Percentiles rank a stretch among this genome's conserved stretches.
phyloP scores from a whole-genome alignment of 2,797 vertebrate species.

The Trachurus trachurus region DNA sequence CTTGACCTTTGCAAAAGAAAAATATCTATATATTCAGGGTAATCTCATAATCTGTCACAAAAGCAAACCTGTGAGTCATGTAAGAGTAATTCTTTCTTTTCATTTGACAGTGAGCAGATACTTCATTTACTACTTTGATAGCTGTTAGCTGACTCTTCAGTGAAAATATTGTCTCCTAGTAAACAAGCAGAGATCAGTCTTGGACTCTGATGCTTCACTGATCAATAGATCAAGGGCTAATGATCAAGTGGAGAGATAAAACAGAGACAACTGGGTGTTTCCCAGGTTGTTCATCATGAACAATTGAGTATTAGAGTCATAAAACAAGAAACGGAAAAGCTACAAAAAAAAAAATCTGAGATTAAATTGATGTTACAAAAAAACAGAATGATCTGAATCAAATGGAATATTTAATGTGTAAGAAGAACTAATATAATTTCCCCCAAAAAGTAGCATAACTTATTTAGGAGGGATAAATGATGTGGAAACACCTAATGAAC shows the following conservation, averaged over 20 bases:
- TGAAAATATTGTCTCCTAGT: conserved; percentile 1
- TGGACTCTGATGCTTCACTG: conserved; percentile 11
- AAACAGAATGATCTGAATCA: conserved; percentile 4
- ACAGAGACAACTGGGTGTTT: conserved; percentile 10
- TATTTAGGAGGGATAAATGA: conserved; percentile 75
- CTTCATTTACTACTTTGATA: conserved; percentile 22
- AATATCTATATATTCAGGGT: too few species aligned
- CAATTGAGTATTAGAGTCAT: background rate
- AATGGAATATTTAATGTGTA: conserved; percentile 36
- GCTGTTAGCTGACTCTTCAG: conserved; percentile 16
- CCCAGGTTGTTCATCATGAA: conserved; percentile 20
- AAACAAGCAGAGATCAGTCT: conserved; percentile 12
- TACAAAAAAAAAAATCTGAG: background rate
- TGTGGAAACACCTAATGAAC: conserved; percentile 79
- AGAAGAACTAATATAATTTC: conserved; percentile 35
- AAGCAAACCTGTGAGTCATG: conserved; percentile 3
- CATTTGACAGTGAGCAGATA: background rate
- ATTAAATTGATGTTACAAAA: background rate
- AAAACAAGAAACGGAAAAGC: background rate
- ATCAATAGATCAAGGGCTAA: conserved; percentile 37
- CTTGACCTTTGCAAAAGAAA: background rate
- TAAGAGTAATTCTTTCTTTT: conserved; percentile 5
- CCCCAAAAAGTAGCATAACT: conserved; percentile 65
- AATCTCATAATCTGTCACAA: conserved; percentile 8
- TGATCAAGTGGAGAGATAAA: conserved; percentile 28